A percentile compares a stretch with the other conserved stretches of the same genome.
Conservation (phyloP, 1,140 invertebrate genomes). For the Euborellia annulipes region DNA sequence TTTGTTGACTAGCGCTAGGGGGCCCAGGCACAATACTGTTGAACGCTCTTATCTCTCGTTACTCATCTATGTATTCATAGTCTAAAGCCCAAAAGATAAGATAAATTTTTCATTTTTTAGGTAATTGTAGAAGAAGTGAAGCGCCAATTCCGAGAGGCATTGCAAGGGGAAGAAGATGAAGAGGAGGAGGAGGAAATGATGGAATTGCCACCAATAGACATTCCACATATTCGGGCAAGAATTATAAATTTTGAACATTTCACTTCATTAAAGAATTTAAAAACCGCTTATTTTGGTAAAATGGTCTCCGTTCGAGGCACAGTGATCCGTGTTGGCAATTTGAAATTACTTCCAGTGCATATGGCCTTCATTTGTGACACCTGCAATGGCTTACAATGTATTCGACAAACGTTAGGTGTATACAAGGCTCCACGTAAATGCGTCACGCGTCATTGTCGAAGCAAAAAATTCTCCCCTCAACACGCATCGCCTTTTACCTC, state of each 20-base stretch:
- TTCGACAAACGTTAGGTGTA: conserved; percentile 42
- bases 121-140: conserved; percentile 27
- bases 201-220: conserved; percentile 15
- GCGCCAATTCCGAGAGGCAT: conserved; percentile 16
- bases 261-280: conserved; percentile 52
- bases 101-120: neutral
- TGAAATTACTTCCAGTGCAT: conserved; percentile 53
- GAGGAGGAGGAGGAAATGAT: conserved; percentile 12
- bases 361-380: conserved; percentile 61
- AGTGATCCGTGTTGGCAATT: conserved; percentile 64
- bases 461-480: conserved; percentile 45
- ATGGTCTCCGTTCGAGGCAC: conserved; percentile 70
- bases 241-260: conserved; percentile 52
- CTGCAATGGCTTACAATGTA: conserved; percentile 45
- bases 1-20: no score
- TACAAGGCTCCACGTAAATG: conserved; percentile 40
- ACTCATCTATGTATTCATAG: neutral
- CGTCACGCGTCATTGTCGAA: conserved; percentile 34
- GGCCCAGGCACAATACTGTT: no score
- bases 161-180: conserved; percentile 17
- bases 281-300: conserved; percentile 70
- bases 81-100: neutral
- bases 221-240: conserved; percentile 40
- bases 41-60: neutral
- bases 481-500: conserved; percentile 50